Percentiles rank a stretch among this genome's conserved stretches.
Evolutionary conservation across 2,888 invertebrate species (phyloP).

Genomic region (Eupithecia abbreviata): DNA sequence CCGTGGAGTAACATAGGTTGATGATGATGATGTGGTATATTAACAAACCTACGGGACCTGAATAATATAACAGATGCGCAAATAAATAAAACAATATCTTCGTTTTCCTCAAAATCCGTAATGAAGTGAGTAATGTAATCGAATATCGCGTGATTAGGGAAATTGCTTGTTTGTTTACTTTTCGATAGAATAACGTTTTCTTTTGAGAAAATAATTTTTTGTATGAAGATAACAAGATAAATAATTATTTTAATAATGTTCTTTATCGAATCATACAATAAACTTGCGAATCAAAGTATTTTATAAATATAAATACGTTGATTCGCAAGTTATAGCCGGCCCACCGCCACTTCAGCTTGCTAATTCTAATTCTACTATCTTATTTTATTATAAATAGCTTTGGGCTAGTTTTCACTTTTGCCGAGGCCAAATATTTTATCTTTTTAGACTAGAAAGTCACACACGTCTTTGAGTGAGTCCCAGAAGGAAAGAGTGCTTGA

Average conservation of each 20-base stretch:
- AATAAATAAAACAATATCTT: constrained; percentile 4
- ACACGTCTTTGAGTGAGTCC: no score
- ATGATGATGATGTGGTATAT: neutral
- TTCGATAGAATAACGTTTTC: neutral
- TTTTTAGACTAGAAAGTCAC: no score
- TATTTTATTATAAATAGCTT: no score
- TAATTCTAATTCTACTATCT: no score
- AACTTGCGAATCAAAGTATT: neutral
- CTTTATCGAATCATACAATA: neutral
- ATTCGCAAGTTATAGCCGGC: no score
- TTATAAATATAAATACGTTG: no score
- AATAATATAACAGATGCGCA: neutral
- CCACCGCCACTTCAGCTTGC: no score
- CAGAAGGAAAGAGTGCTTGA: no score
- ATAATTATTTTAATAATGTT: neutral
- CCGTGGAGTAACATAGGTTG: no score
- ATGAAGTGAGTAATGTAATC: constrained; percentile 30
- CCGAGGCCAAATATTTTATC: no score
- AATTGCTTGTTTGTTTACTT: constrained; percentile 30
- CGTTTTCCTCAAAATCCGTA: constrained; percentile 30
- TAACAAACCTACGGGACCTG: neutral
- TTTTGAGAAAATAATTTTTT: neutral
- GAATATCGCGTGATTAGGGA: constrained; percentile 37
- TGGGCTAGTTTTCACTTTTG: no score
- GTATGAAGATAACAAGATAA: neutral